Evolutionary conservation across 2,888 invertebrate genomes (phyloP).

Genomic region (Plemyria rubiginata): DNA sequence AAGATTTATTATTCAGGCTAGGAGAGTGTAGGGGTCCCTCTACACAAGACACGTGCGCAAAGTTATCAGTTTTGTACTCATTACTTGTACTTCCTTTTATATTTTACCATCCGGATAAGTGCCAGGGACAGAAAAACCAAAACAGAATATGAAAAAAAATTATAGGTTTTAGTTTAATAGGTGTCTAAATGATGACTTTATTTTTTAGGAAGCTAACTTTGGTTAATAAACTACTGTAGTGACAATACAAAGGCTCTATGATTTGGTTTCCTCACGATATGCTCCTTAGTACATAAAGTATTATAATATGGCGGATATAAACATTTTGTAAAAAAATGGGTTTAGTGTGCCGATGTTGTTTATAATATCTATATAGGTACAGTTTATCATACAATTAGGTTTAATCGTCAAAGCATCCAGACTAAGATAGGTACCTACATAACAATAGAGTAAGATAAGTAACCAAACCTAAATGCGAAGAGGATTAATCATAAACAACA

Average conservation of each 20-base stretch:
- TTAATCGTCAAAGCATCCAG: conserved; percentile 48
- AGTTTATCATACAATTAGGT: background rate
- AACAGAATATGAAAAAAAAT: conserved; percentile 67
- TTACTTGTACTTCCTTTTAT: conserved; percentile 83
- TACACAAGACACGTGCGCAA: conserved; percentile 82
- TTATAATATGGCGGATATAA: background rate
- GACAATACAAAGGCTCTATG: background rate
- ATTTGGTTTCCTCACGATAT: background rate
- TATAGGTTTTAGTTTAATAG: conserved; percentile 55
- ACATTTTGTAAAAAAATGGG: background rate
- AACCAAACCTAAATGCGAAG: conserved; percentile 45
- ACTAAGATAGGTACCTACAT: conserved; percentile 35
- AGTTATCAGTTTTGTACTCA: conserved; percentile 79
- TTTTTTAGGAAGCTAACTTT: background rate
- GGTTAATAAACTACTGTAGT: background rate
- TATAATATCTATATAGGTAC: conserved; percentile 3
- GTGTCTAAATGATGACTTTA: conserved; percentile 39
- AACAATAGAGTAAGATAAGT: conserved; percentile 3
- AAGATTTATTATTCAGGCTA: conserved; percentile 61
- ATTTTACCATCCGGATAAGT: conserved; percentile 71
- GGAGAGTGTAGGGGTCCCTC: conserved; percentile 74
- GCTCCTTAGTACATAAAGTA: background rate
- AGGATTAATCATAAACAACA: conserved; percentile 40
- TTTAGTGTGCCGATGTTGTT: background rate
- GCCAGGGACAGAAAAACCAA: conserved; percentile 77